phyloP scores from a whole-genome alignment of 2,113 vertebrate genomes.

The Lepus americanus region DNA sequence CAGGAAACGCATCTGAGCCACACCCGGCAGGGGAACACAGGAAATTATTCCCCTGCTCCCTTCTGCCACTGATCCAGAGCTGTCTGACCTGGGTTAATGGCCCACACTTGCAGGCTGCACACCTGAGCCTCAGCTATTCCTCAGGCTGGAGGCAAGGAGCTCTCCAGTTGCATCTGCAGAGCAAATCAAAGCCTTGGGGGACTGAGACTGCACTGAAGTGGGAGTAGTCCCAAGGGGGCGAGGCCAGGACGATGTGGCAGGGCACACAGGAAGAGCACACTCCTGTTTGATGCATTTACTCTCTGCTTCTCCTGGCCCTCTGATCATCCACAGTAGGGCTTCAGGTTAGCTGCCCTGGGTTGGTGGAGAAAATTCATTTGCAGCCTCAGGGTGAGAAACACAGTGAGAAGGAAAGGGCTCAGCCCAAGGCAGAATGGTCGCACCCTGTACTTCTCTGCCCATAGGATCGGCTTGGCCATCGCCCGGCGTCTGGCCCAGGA shows the following conservation, averaged over 20 bases:
- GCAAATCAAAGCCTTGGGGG: neutral
- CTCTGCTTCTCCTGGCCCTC: neutral
- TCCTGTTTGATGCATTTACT: neutral
- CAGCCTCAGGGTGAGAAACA: neutral
- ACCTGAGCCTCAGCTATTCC: neutral
- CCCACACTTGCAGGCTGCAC: neutral
- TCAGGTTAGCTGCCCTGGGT: neutral
- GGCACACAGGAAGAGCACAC: neutral
- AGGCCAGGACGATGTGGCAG: neutral
- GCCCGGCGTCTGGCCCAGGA: slow-evolving; percentile 88
- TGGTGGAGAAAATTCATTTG: neutral
- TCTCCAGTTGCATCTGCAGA: neutral
- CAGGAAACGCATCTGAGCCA: neutral
- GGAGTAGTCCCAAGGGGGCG: neutral
- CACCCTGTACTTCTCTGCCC: neutral
- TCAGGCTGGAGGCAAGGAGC: neutral
- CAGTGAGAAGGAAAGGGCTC: neutral
- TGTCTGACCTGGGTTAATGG: neutral
- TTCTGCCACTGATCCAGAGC: neutral
- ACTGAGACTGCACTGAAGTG: neutral
- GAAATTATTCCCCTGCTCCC: neutral
- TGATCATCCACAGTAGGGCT: neutral
- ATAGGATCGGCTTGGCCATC: slow-evolving; percentile 90
- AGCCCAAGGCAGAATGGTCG: neutral
- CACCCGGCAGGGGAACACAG: neutral